Evolutionary conservation across 1,140 invertebrate genomes (phyloP), one percentile per base, ranked within the genome.

Genomic region (Radopholus similis): DNA sequence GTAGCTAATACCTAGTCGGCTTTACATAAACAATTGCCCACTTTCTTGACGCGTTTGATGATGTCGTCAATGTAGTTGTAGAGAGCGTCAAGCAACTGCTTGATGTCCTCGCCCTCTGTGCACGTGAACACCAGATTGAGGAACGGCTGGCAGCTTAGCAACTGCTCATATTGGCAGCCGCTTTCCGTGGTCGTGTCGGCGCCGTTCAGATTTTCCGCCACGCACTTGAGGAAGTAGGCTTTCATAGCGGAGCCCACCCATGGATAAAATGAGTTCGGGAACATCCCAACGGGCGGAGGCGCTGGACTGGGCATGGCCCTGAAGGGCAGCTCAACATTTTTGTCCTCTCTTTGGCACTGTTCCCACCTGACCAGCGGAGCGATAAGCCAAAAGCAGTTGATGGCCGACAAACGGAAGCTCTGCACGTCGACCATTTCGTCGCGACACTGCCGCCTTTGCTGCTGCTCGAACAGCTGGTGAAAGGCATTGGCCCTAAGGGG

Each of bases 331-430:
- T 15, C 40, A 42, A n/a, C 40, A 15, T 42, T 42, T 42, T 4
- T 51, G 47, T 21, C 11, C 64, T 28, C 23, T n/a, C 40, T 42
- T 15, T 42, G 30, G n/a, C n/a, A n/a, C n/a, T n/a, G n/a, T n/a
- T n/a, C n/a, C n/a, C n/a, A n/a, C n/a, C n/a, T n/a, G 5, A 62
- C 64, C 35, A 76, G 55, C 28, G 77, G 76, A 9, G 77, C 68
- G 11, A 76, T 42, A 40, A 80, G 77, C 75, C 75, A 76, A 57
- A 73, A 70, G 32, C 77, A 79, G 34, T 80, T 80, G 4, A 76
- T 58, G 4, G 66, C 68, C 5, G 51, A 37, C 23, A 81, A 55
- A 32, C 66, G 73, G 32, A 72, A 72, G 18, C 32, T 44, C 8
- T 60, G 26, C 21, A 64, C 30, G 34, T 44, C 26, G 30, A 58